These are phyloP conservation scores for Drosophila neonasuta DNA, from an alignment of 2,888 invertebrate genomes.

Conservation along the genomic window DNA sequence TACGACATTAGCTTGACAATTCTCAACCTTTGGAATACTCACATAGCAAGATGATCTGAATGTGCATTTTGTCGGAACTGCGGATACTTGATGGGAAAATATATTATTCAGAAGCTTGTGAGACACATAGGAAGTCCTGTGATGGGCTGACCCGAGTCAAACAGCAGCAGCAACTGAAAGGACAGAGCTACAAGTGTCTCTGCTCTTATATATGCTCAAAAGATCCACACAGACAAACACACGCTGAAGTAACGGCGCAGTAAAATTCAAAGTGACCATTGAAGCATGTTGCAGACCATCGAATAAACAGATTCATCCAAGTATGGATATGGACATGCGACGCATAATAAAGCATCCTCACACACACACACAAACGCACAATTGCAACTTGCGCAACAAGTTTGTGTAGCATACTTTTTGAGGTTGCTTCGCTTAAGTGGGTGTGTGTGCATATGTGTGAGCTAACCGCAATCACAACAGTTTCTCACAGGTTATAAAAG, in stretches of 20 bases:
- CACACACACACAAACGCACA: constrained; percentile 44
- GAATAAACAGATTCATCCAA: constrained; percentile 51
- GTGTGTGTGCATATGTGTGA: constrained; percentile 9
- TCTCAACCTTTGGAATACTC: constrained; percentile 39
- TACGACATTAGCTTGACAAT: neutral
- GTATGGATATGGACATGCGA: constrained; percentile 57
- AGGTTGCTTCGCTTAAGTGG: neutral
- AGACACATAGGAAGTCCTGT: constrained; percentile 55
- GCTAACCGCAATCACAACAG: constrained; percentile 46
- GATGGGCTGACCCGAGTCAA: constrained; percentile 26
- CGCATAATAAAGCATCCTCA: constrained; percentile 66
- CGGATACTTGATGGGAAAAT: constrained; percentile 21
- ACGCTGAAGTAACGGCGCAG: constrained; percentile 5
- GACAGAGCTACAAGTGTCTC: constrained; percentile 27
- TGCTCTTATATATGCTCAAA: constrained; percentile 53
- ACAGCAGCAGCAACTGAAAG: constrained; percentile 59
- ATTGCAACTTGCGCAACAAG: constrained; percentile 77
- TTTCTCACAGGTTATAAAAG: constrained; percentile 59
- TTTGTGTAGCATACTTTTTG: constrained; percentile 54
- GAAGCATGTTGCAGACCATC: constrained; percentile 50
- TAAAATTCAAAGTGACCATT: constrained; percentile 71
- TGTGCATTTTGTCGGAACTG: constrained; percentile 64
- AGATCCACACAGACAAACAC: neutral
- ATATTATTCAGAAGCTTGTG: constrained; percentile 41
- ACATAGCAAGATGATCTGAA: constrained; percentile 66